Evolutionary conservation across 1,140 invertebrate genomes (phyloP), one percentile per base, ranked within the genome.

Genomic region (Drosophila sturtevanti): DNA sequence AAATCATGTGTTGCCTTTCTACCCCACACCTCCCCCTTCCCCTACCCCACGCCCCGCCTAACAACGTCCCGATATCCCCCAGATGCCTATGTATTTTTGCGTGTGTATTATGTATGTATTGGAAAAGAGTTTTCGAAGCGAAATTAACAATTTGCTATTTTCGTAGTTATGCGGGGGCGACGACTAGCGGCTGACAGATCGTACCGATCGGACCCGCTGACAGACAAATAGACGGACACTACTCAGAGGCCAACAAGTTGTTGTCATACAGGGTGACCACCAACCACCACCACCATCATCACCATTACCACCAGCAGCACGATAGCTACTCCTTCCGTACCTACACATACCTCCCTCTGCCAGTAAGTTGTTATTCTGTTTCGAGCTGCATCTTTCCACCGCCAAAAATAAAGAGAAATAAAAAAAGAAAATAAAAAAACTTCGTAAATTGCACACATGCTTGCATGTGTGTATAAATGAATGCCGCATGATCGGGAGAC

Each of bases 61-160:
- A 24, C 62, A 22, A 0, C 14, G 24, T 22, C 44, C 18, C 14
- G 31, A n/a, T 35, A n/a, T 34, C 31, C 35, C 18, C 35, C 18
- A 16, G 55, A 51, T 22, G 12, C 60, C 9, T 21, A 2, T n/a
- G n/a, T n/a, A n/a, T 58, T 2, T 27, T 35, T 70, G 10, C 12
- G 55, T 60, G 10, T 51, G 22, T 66, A 27, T 76, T 67, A 54
- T 58, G 38, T 72, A 77, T 85, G 81, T 65, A 82, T 87, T 86
- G 82, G 75, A 86, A 86, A 86, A 86, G 82, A 86, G 82, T 86
- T 82, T 86, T 69, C 68, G 82, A 79, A 89, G 82, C 79, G 66
- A 86, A 86, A 86, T 86, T 87, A 87, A 87, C 82, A 87, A 87
- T 87, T 87, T 87, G 79, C 84, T 87, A 87, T 87, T 89, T 87